Percentiles rank a stretch among this genome's conserved stretches.
Conservation (phyloP, 2,113 vertebrate genomes). For the Labrus mixtus region DNA sequence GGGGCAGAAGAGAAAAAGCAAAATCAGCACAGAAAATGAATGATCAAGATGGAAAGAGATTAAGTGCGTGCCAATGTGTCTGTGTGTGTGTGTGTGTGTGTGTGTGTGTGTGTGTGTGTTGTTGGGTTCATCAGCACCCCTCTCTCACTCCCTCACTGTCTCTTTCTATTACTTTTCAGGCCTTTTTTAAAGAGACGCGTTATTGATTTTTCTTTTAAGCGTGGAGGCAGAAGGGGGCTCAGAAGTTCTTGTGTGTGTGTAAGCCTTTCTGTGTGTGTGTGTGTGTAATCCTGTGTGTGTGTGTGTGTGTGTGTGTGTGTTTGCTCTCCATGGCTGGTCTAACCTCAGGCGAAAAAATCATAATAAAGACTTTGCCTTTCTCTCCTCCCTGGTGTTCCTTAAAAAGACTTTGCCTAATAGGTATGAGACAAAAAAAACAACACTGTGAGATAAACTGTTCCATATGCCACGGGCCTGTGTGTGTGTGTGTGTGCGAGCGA, state of each 20-base stretch:
- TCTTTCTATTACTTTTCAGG: slow-evolving; percentile 71
- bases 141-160: slow-evolving; percentile 50
- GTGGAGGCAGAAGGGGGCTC: slow-evolving; percentile 40
- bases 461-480: slow-evolving; percentile 67
- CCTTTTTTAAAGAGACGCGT: slow-evolving; percentile 57
- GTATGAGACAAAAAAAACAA: slow-evolving; percentile 61
- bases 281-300: background rate
- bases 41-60: slow-evolving; percentile 12
- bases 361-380: slow-evolving; percentile 67
- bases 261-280: background rate
- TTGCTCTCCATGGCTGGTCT: slow-evolving; percentile 35
- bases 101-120: slow-evolving; percentile 4
- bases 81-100: slow-evolving; percentile 18
- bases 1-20: background rate
- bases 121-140: slow-evolving; percentile 52
- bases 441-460: slow-evolving; percentile 79
- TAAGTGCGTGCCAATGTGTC: slow-evolving; percentile 2
- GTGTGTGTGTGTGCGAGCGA: background rate
- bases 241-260: background rate
- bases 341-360: slow-evolving; percentile 62
- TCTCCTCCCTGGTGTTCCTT: slow-evolving; percentile 44
- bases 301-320: slow-evolving; percentile 19
- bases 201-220: slow-evolving; percentile 72
- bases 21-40: slow-evolving; percentile 34
- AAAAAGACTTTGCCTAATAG: slow-evolving; percentile 77